These are phyloP conservation scores for Hycleus phaleratus DNA, from an alignment of 1,140 invertebrate species.

Conservation along the genomic window DNA sequence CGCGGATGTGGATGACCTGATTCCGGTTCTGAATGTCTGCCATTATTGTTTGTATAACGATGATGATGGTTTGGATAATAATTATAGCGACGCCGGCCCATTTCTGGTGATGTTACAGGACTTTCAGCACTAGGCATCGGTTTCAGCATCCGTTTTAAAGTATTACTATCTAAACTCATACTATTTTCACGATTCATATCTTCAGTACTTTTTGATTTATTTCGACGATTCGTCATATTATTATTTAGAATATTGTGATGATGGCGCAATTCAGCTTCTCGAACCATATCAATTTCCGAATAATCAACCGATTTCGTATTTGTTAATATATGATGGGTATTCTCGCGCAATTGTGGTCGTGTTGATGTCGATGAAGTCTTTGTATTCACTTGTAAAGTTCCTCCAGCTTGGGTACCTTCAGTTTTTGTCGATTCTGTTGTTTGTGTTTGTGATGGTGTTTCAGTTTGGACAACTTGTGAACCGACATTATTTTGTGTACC, in stretches of 20 bases:
- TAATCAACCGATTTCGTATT: conserved; percentile 66
- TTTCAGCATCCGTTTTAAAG: conserved; percentile 87
- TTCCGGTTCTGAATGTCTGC: conserved; percentile 48
- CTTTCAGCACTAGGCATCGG: conserved; percentile 82
- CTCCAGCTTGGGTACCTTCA: conserved; percentile 73
- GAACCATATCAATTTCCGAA: conserved; percentile 61
- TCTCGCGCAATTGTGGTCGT: conserved; percentile 49
- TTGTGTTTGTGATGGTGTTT: conserved; percentile 43
- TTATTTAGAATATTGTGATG: conserved; percentile 63
- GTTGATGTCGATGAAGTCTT: conserved; percentile 55
- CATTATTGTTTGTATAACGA: conserved; percentile 45
- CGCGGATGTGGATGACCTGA: conserved; percentile 37
- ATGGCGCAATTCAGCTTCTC: conserved; percentile 53
- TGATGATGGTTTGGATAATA: conserved; percentile 51
- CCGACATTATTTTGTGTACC: conserved; percentile 48
- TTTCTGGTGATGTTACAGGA: conserved; percentile 81
- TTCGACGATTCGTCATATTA: conserved; percentile 48
- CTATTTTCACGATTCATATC: conserved; percentile 65
- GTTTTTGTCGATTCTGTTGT: conserved; percentile 55
- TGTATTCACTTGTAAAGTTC: conserved; percentile 49
- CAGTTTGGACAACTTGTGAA: conserved; percentile 34
- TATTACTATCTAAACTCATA: conserved; percentile 57
- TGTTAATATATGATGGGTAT: conserved; percentile 51
- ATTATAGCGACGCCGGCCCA: conserved; percentile 64
- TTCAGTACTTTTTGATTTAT: conserved; percentile 81